Evolutionary conservation across 2,797 vertebrate species (phyloP).

Genomic region (Chelmon rostratus): DNA sequence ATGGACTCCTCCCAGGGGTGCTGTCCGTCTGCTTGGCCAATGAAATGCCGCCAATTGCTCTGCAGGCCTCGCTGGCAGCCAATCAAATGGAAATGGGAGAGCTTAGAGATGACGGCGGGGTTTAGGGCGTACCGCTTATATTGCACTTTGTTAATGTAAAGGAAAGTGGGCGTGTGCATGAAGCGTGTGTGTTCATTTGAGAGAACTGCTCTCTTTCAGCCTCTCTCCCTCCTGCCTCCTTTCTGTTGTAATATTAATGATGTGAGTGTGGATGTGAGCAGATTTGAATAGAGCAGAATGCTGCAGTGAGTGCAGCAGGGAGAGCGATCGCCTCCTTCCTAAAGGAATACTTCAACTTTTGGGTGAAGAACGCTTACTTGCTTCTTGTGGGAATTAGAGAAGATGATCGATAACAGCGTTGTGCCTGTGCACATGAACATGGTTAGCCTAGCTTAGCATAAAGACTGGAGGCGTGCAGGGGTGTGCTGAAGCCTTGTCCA

Average conservation of each 20-base stretch:
- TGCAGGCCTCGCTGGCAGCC: constrained; percentile 77
- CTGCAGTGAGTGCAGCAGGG: constrained; percentile 25
- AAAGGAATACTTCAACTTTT: not conserved
- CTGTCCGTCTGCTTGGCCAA: constrained; percentile 74
- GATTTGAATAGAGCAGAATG: constrained; percentile 32
- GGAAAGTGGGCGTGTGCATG: constrained; percentile 14
- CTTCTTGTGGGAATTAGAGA: not conserved
- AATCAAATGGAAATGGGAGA: constrained; percentile 80
- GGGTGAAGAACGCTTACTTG: not conserved
- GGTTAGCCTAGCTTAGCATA: not conserved
- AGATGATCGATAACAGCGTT: not conserved
- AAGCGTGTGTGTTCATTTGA: not conserved
- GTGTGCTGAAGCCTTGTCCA: too few relatives aligned
- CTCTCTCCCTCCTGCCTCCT: not conserved
- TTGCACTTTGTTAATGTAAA: constrained; percentile 57
- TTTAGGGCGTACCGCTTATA: constrained; percentile 49
- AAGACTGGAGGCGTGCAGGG: not conserved
- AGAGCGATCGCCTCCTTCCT: not conserved
- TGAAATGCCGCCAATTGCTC: constrained; percentile 75
- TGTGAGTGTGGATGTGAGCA: constrained; percentile 28
- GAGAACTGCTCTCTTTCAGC: not conserved
- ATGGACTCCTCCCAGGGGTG: constrained; percentile 74
- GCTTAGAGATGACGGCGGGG: constrained; percentile 64
- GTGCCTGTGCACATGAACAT: not conserved
- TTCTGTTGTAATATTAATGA: constrained; percentile 37